These are phyloP conservation scores for Corydoras sp. DNA, from an alignment of 2,113 vertebrate genomes.

Conservation along the genomic window DNA sequence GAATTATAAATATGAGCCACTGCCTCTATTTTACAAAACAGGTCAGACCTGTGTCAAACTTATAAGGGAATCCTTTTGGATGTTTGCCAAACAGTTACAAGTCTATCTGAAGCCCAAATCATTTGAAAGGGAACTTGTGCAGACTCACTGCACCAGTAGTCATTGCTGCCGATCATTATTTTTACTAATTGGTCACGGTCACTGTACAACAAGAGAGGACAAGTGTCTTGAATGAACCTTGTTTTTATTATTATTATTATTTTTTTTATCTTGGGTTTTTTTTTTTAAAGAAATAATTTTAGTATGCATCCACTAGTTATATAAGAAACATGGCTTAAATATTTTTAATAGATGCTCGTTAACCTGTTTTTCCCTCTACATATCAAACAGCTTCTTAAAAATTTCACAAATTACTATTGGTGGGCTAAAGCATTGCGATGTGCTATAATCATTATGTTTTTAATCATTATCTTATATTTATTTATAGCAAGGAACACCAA, in stretches of 20 bases:
- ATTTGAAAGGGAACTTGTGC: constrained; percentile 20
- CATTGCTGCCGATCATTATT: constrained; percentile 22
- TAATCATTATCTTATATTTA: neutral
- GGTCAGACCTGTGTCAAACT: neutral
- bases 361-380: neutral
- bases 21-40: constrained; percentile 9
- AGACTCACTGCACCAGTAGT: constrained; percentile 21
- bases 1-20: constrained; percentile 5
- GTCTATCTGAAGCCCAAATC: constrained; percentile 17
- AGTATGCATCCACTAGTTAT: neutral
- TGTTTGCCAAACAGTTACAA: constrained; percentile 17
- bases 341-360: neutral
- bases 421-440: neutral
- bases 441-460: neutral
- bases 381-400: neutral
- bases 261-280: too few relatives aligned
- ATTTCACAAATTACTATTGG: neutral
- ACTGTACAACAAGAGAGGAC: constrained; percentile 4
- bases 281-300: too few relatives aligned
- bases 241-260: neutral
- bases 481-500: constrained; percentile 13
- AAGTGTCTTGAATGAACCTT: neutral
- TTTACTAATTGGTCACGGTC: constrained; percentile 29
- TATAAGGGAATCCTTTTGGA: constrained; percentile 28
- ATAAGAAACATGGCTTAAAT: neutral